These are phyloP conservation scores for Drosophila kikkawai DNA, from an alignment of 1,140 invertebrate genomes.

Conservation along the genomic window DNA sequence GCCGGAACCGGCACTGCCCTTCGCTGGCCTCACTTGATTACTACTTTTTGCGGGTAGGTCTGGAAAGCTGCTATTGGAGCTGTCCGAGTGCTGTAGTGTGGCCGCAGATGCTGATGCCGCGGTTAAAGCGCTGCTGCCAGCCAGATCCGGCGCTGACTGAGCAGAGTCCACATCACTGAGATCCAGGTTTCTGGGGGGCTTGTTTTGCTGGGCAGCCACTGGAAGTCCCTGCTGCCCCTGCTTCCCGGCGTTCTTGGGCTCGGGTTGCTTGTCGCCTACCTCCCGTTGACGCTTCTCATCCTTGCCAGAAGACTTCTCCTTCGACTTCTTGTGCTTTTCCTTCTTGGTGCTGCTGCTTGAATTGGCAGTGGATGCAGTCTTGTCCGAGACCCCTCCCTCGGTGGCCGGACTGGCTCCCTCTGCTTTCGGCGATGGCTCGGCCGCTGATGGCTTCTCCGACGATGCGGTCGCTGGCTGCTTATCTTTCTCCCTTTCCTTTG, in stretches of 20 bases:
- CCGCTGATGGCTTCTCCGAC: constrained; percentile 26
- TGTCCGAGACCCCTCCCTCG: constrained; percentile 21
- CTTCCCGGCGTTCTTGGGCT: constrained; percentile 47
- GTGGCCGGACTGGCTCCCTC: constrained; percentile 36
- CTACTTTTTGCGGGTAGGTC: constrained; percentile 67
- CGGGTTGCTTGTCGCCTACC: constrained; percentile 30
- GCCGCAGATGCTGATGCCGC: constrained; percentile 76
- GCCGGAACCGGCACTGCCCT: constrained; percentile 10
- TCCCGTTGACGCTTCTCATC: constrained; percentile 79
- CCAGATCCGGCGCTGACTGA: constrained; percentile 67
- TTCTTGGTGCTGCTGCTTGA: constrained; percentile 52
- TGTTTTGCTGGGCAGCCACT: constrained; percentile 35
- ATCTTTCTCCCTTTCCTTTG: constrained; percentile 57
- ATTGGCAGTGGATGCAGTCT: constrained; percentile 23
- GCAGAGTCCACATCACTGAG: constrained; percentile 77
- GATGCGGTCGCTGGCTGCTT: constrained; percentile 22
- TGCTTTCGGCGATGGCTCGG: constrained; percentile 48
- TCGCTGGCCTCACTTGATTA: constrained; percentile 47
- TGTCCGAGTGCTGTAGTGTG: constrained; percentile 80
- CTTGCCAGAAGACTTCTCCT: constrained; percentile 66
- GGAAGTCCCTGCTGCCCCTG: constrained; percentile 25
- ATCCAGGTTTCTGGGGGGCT: constrained; percentile 68
- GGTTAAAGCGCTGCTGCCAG: constrained; percentile 57
- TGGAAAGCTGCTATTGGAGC: constrained; percentile 83
- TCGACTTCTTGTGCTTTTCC: constrained; percentile 75